phyloP scores from a whole-genome alignment of 1,140 invertebrate species.

The Diploscapter pachys region DNA sequence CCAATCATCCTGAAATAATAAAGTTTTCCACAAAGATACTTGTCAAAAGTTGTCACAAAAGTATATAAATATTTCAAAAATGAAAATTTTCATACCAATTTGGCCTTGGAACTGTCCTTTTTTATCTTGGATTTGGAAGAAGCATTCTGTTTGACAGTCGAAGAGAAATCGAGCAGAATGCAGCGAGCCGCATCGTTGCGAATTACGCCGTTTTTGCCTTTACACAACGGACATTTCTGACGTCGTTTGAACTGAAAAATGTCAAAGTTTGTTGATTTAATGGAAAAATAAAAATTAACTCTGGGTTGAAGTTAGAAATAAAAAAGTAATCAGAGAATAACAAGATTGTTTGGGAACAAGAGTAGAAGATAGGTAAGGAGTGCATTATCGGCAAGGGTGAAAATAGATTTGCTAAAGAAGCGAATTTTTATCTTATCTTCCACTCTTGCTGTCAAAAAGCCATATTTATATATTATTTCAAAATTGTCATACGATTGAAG shows the following conservation, averaged over 20 bases:
- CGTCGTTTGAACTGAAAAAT: slow-evolving; percentile 48
- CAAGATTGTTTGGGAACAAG: too few relatives aligned
- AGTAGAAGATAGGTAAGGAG: too few relatives aligned
- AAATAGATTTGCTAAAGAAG: too few relatives aligned
- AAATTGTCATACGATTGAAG: too few relatives aligned
- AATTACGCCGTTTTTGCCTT: slow-evolving; percentile 46
- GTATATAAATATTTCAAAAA: too few relatives aligned
- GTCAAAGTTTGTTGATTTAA: slow-evolving; percentile 5
- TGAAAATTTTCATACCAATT: too few relatives aligned
- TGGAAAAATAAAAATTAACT: neutral
- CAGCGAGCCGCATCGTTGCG: slow-evolving; percentile 45
- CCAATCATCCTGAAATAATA: neutral
- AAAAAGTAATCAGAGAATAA: too few relatives aligned
- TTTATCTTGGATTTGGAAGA: slow-evolving; percentile 22
- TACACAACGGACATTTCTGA: slow-evolving; percentile 51
- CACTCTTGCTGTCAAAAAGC: too few relatives aligned
- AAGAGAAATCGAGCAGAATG: slow-evolving; percentile 50
- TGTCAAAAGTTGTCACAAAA: neutral
- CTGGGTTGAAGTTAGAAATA: too few relatives aligned
- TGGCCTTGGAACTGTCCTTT: neutral
- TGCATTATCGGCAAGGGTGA: too few relatives aligned
- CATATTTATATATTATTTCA: too few relatives aligned
- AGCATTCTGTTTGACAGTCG: neutral
- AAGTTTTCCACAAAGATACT: neutral
- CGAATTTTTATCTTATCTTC: too few relatives aligned